These are phyloP conservation scores for Dendrolimus kikuchii DNA, from an alignment of 1,140 invertebrate species.

Conservation along the genomic window DNA sequence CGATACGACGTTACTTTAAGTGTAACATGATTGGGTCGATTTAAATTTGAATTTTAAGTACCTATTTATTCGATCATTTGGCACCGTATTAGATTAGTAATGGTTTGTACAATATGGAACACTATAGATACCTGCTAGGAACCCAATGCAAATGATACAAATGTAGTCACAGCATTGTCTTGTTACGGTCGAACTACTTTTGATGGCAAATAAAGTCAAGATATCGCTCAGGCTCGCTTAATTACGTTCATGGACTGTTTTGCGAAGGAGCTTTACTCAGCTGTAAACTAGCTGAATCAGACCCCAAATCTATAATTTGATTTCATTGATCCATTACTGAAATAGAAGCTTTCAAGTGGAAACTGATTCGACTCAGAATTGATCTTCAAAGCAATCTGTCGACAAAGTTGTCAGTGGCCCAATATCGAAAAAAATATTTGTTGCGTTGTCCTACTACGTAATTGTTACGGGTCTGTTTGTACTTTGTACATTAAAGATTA, in stretches of 20 bases:
- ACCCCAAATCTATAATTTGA: conserved; percentile 14
- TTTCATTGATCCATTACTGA: conserved; percentile 21
- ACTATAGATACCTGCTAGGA: neutral
- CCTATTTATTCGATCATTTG: no score
- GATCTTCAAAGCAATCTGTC: neutral
- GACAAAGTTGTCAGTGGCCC: neutral
- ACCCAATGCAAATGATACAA: neutral
- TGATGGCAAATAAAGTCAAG: conserved; percentile 23
- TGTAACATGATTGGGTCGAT: no score
- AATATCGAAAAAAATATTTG: no score
- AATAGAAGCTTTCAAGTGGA: conserved; percentile 5
- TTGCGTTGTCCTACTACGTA: no score
- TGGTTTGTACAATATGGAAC: neutral
- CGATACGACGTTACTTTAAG: no score
- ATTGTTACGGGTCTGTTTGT: no score
- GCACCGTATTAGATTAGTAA: no score
- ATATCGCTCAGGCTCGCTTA: conserved; percentile 36
- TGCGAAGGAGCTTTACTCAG: conserved; percentile 21
- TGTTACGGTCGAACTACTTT: neutral
- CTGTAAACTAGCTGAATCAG: conserved; percentile 27
- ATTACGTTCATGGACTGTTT: conserved; percentile 30
- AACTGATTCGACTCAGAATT: conserved; percentile 7
- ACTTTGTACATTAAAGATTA: no score
- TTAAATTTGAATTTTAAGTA: no score
- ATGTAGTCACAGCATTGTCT: no score